Percentiles rank a stretch among this genome's conserved stretches.
Conservation (phyloP, 1,140 invertebrate genomes). For the Gonatopus flavifemur region DNA sequence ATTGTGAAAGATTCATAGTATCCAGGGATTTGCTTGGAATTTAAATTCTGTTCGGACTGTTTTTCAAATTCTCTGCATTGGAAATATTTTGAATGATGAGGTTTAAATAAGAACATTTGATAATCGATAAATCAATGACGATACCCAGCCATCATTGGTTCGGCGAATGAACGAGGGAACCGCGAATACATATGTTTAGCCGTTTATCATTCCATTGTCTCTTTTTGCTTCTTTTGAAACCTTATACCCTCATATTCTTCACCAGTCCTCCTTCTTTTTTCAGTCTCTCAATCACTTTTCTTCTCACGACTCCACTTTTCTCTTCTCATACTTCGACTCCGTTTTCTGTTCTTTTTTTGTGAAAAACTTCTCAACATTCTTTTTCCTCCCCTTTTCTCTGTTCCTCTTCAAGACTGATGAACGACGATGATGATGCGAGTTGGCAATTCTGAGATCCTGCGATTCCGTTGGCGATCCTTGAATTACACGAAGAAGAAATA, state of each 20-base stretch:
- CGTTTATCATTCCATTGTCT: too few relatives aligned
- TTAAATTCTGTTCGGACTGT: too few relatives aligned
- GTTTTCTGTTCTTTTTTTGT: conserved; percentile 3
- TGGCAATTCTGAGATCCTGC: conserved; percentile 27
- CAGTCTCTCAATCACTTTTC: background rate
- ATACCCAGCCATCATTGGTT: too few relatives aligned
- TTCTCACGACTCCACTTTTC: background rate
- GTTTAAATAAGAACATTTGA: too few relatives aligned
- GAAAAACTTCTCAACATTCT: conserved; percentile 1
- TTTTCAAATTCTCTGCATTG: too few relatives aligned
- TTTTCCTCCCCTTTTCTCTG: conserved; percentile 16
- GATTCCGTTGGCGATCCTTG: conserved; percentile 12
- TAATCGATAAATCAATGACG: too few relatives aligned
- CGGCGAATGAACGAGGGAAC: too few relatives aligned
- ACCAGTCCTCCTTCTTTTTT: background rate
- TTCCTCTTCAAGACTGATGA: conserved; percentile 26
- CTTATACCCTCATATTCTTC: background rate
- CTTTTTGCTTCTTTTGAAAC: background rate
- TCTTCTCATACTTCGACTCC: background rate
- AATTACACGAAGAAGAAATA: background rate
- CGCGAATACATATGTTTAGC: too few relatives aligned
- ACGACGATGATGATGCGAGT: conserved; percentile 34
- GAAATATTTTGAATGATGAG: too few relatives aligned
- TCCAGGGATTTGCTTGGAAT: too few relatives aligned
- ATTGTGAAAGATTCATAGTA: too few relatives aligned